Conservation (phyloP, 2,888 invertebrate species). For the Lamellibrachia satsuma region DNA sequence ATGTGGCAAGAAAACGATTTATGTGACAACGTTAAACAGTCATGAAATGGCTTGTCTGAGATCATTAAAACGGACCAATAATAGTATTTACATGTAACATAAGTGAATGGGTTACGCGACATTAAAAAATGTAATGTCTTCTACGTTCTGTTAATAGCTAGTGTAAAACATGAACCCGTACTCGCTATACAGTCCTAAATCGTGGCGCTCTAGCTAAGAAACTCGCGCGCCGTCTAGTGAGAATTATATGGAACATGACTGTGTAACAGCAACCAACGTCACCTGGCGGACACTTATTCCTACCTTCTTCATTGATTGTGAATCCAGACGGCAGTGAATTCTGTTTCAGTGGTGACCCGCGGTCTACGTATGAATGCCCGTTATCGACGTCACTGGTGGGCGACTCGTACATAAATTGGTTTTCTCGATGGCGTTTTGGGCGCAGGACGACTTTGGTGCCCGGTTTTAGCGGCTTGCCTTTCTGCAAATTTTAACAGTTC, state of each 20-base stretch:
- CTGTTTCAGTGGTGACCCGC: background rate
- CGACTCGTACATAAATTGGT: background rate
- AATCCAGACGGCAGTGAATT: background rate
- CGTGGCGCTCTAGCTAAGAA: background rate
- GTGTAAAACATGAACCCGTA: too few relatives aligned
- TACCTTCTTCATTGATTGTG: slow-evolving; percentile 5
- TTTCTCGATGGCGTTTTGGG: slow-evolving; percentile 13
- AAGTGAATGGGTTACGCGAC: background rate
- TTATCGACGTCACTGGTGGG: background rate
- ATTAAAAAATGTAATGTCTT: background rate
- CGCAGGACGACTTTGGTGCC: slow-evolving; percentile 23
- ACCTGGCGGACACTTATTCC: background rate
- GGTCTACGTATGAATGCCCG: background rate
- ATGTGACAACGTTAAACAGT: background rate
- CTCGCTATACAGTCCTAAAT: too few relatives aligned
- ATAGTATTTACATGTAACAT: background rate
- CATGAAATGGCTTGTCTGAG: background rate
- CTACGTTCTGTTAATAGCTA: background rate
- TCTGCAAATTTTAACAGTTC: background rate
- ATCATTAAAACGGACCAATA: background rate
- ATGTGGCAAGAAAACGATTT: background rate
- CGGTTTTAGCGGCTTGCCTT: slow-evolving; percentile 22
- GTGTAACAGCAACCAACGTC: background rate
- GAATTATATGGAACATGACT: background rate
- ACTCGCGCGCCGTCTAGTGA: background rate